Conservation (phyloP, 2,113 vertebrate genomes). For the Halichoerus grypus region DNA sequence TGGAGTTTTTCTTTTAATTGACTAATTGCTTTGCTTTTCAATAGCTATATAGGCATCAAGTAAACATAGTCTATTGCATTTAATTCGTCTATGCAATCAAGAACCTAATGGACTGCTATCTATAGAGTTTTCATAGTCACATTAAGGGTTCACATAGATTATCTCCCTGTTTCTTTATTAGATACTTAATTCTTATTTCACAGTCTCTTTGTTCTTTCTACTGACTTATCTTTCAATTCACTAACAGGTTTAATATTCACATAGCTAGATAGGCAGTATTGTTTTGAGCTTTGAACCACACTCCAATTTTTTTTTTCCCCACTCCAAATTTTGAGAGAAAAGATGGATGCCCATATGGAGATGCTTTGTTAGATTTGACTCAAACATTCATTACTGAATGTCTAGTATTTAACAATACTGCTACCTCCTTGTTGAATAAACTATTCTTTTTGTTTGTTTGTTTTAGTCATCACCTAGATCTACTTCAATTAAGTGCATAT, state of each 20-base stretch:
- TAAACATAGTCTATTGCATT: not conserved
- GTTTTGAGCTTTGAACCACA: constrained; percentile 1
- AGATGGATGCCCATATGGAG: not conserved
- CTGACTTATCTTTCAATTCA: too few species aligned
- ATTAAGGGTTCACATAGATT: not conserved
- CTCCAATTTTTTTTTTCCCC: not conserved
- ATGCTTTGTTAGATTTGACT: not conserved
- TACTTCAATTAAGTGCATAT: constrained; percentile 8
- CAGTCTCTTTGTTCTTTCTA: not conserved
- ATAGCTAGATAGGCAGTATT: not conserved
- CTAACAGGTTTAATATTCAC: constrained; percentile 10
- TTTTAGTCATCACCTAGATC: not conserved
- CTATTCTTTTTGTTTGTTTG: not conserved
- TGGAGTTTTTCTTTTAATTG: constrained; percentile 29
- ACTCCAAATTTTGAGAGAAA: not conserved
- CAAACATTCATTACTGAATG: not conserved
- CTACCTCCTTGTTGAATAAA: not conserved
- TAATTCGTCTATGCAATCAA: not conserved
- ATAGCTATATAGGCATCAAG: not conserved
- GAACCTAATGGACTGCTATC: not conserved
- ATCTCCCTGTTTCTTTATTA: not conserved
- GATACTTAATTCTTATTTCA: not conserved
- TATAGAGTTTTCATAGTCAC: constrained; percentile 12
- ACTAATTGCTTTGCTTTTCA: constrained; percentile 6
- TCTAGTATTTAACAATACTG: constrained; percentile 9